Base-by-base conservation (phyloP, 2,113 vertebrate genomes). In the Pseudopipra pipra region DNA sequence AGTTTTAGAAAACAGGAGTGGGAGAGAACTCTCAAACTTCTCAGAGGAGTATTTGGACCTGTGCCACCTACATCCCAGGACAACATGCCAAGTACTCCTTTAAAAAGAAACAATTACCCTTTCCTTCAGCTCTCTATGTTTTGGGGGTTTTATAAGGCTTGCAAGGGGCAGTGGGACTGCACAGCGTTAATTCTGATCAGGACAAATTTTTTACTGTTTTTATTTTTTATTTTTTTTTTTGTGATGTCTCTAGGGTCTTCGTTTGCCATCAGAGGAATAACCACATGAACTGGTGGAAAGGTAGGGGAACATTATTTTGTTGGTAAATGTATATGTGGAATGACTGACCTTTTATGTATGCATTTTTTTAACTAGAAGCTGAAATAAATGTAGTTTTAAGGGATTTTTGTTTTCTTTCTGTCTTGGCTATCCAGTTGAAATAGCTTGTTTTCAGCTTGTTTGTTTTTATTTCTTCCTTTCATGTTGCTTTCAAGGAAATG, bases 401-500 rank as follows among this genome's bases (percentile, higher is more conserved):
- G 23, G 16, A 19, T 14, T 39, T 55, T 37, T 56, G 37, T 95
- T 75, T 80, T 28, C 47, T 55, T 77, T 39, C 33, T 83, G 12
- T 70, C 59, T 67, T 68, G 30, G 39, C 23, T 61, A 63, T 52
- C 19, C 23, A 83, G 27, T 37, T 76, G 87, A 79, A 91, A 80
- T 8, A 67, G 31, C 30, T 41, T 80, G 39, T 44, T 94, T 94
- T 84, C 67, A 84, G 43, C 23, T 39, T 76, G 75, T 84, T 93
- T 90, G 75, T 56, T 85, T 95, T 85, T 87, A 90, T 85, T 94
- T 88, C 68, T 71, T 90, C 31, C 33, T 90, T 81, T 90, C 83
- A 54, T 24, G 14, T 49, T 78, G 41, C 70, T 90, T 96, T 94
- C 92, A 94, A 91, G 92, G 85, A 96, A 96, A 92, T 91, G 79